Evolutionary conservation across 2,797 vertebrate species (phyloP).

Genomic region (Ibycter americanus): DNA sequence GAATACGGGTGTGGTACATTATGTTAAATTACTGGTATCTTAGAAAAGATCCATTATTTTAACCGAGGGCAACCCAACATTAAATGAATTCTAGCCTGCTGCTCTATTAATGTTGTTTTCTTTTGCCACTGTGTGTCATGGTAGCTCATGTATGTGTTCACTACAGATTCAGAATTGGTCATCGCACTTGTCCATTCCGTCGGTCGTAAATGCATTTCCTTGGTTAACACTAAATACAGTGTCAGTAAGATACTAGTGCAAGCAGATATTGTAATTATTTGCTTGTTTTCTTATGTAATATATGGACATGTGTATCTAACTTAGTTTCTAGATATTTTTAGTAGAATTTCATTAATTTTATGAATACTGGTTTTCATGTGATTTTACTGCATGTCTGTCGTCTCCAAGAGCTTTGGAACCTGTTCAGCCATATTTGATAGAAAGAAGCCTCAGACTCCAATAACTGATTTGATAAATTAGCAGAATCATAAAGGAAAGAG

Average conservation of each 20-base stretch:
- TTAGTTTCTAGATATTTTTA: not conserved
- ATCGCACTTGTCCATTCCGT: not conserved
- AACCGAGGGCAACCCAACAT: not conserved
- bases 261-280: not conserved
- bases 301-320: not conserved
- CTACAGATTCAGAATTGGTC: not conserved
- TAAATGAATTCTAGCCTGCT: not conserved
- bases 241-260: not conserved
- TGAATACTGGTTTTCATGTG: not conserved
- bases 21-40: not conserved
- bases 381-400: not conserved
- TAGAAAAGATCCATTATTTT: not conserved
- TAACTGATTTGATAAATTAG: not conserved
- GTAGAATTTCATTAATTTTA: not conserved
- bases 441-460: not conserved
- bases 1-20: not conserved
- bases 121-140: not conserved
- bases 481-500: not conserved
- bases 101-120: not conserved
- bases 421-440: not conserved
- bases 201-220: not conserved
- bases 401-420: not conserved
- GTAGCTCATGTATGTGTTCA: not conserved
- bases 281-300: not conserved
- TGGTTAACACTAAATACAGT: not conserved